Conservation (phyloP, 2,113 vertebrate species). For the Sprattus sprattus region DNA sequence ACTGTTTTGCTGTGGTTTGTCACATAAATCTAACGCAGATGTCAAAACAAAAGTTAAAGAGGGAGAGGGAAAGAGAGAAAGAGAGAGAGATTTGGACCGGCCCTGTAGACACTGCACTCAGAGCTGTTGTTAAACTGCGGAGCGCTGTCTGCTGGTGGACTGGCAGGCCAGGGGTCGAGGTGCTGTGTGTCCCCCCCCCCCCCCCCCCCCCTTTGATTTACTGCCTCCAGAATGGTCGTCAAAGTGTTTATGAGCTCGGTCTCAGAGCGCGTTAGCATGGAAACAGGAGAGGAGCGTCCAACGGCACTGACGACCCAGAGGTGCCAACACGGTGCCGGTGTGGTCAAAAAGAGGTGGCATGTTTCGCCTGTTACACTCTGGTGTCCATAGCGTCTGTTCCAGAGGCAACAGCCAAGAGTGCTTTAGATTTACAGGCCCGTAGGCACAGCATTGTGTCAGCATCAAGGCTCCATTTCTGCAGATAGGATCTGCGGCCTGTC, state of each 20-base stretch:
- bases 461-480: background rate
- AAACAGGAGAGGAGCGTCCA: slow-evolving; percentile 27
- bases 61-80: background rate
- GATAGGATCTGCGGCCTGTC: background rate
- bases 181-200: slow-evolving; percentile 33
- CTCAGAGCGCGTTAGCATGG: slow-evolving; percentile 20
- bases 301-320: slow-evolving; percentile 22
- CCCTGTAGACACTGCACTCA: background rate
- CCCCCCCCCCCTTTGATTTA: slow-evolving; percentile 35
- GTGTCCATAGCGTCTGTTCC: background rate
- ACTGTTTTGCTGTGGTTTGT: slow-evolving; percentile 64
- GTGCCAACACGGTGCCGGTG: slow-evolving; percentile 25
- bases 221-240: slow-evolving; percentile 33
- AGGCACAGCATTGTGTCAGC: background rate
- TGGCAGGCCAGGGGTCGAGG: slow-evolving; percentile 15
- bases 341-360: background rate
- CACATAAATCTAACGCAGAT: slow-evolving; percentile 49
- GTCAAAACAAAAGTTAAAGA: slow-evolving; percentile 24
- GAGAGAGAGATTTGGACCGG: background rate
- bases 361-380: background rate
- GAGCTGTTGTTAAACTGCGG: slow-evolving; percentile 23
- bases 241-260: slow-evolving; percentile 43
- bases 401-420: background rate
- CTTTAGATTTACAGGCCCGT: background rate
- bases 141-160: background rate